Percentiles rank a stretch among this genome's conserved stretches.
Conservation (phyloP, 2,797 vertebrate genomes). For the Neopelma chrysocephalum region DNA sequence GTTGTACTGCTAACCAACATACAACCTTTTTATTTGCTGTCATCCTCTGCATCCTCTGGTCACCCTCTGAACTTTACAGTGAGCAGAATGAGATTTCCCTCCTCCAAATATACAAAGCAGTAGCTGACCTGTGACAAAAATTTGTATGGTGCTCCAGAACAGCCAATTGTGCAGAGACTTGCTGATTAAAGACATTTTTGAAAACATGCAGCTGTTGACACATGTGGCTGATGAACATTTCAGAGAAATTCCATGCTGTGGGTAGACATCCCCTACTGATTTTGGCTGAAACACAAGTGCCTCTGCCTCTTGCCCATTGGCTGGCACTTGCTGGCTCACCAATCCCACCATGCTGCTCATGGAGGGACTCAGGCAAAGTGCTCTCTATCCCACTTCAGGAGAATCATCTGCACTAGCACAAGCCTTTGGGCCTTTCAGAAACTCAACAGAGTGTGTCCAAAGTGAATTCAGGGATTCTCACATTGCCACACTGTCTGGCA, state of each 20-base stretch:
- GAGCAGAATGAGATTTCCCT: neutral
- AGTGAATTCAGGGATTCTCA: neutral
- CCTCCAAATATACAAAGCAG: neutral
- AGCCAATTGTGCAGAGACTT: neutral
- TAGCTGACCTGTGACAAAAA: neutral
- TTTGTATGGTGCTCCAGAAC: neutral
- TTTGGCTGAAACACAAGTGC: neutral
- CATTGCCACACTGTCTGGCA: neutral
- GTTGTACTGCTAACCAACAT: neutral
- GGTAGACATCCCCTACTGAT: neutral
- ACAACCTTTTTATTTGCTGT: neutral
- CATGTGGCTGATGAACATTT: neutral
- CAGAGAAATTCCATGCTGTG: neutral
- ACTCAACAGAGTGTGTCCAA: fast-evolving
- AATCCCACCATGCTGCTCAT: fast-evolving
- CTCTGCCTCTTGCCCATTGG: neutral
- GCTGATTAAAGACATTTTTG: neutral
- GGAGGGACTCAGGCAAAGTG: neutral
- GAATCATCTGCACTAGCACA: neutral
- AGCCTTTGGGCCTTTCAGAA: neutral
- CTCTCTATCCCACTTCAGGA: neutral
- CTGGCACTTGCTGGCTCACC: neutral
- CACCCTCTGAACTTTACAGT: neutral
- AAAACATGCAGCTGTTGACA: neutral
- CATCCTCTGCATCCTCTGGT: neutral